Percentiles rank a stretch among this genome's conserved stretches.
Evolutionary conservation across 2,888 invertebrate species (phyloP).

Genomic region (Fabriciana adippe): DNA sequence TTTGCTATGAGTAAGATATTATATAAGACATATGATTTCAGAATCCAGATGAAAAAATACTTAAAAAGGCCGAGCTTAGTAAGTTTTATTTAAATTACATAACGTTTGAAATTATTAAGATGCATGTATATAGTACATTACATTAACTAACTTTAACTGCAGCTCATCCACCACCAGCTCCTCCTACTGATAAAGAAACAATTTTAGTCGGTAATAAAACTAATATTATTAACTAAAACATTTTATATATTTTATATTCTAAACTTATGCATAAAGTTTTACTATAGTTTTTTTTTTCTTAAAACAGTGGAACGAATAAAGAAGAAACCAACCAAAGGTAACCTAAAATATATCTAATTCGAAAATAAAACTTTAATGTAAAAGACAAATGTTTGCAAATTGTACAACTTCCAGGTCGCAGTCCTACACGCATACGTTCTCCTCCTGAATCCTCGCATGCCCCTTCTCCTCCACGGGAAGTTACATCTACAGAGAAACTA

Average conservation of each 20-base stretch:
- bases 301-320: slow-evolving; percentile 64
- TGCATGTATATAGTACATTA: no score
- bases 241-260: slow-evolving; percentile 1
- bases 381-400: not conserved
- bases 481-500: slow-evolving; percentile 53
- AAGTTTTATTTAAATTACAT: not conserved
- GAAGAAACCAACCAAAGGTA: slow-evolving; percentile 50
- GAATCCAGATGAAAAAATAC: slow-evolving; percentile 8
- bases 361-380: not conserved
- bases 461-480: slow-evolving; percentile 19
- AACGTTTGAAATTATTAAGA: not conserved
- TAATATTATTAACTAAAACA: not conserved
- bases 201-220: slow-evolving; percentile 62
- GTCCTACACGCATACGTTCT: slow-evolving; percentile 35
- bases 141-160: slow-evolving; percentile 10
- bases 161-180: slow-evolving; percentile 43
- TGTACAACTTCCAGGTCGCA: slow-evolving; percentile 19
- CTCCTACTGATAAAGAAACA: slow-evolving; percentile 48
- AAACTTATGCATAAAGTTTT: not conserved
- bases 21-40: slow-evolving; percentile 2
- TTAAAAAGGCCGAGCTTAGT: slow-evolving; percentile 13
- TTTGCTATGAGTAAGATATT: not conserved
- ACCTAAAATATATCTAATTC: not conserved
- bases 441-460: slow-evolving; percentile 31
- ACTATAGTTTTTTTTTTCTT: slow-evolving; percentile 15